Conservation (phyloP, 2,797 vertebrate genomes). For the Fundulus diaphanus region DNA sequence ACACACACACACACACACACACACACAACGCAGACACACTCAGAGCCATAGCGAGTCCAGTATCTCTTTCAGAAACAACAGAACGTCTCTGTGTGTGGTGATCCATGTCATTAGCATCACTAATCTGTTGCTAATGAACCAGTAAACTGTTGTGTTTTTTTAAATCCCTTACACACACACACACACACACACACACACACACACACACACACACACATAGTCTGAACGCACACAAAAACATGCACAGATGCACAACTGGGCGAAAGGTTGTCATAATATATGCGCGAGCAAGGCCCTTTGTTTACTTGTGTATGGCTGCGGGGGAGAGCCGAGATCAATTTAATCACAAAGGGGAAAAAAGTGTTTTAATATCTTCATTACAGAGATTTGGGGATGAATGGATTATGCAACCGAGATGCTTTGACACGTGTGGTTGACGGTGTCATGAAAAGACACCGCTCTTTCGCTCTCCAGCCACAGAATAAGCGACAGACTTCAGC, state of each 20-base stretch:
- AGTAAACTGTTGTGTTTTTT: constrained; percentile 75
- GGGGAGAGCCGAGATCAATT: constrained; percentile 76
- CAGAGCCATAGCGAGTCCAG: constrained; percentile 29
- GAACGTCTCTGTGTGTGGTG: constrained; percentile 73
- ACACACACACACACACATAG: constrained; percentile 27
- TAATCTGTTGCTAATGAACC: constrained; percentile 84
- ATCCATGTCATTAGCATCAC: constrained; percentile 83
- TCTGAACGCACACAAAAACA: constrained; percentile 55
- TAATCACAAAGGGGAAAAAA: constrained; percentile 75
- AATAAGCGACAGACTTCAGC: constrained; percentile 10
- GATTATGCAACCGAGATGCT: constrained; percentile 40
- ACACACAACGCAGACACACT: constrained; percentile 12
- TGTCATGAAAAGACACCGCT: constrained; percentile 21
- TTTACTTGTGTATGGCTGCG: constrained; percentile 74
- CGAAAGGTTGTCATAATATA: constrained; percentile 75
- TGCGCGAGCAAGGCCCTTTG: constrained; percentile 68
- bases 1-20: constrained; percentile 18
- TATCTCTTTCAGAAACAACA: constrained; percentile 72
- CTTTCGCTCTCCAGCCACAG: constrained; percentile 23
- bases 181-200: constrained; percentile 28
- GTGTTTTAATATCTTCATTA: constrained; percentile 78
- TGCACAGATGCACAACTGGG: constrained; percentile 61
- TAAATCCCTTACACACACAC: constrained; percentile 63
- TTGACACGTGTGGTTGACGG: constrained; percentile 43
- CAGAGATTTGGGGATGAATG: constrained; percentile 54